Percentiles rank a stretch among this genome's conserved stretches.
Conservation (phyloP, 2,888 invertebrate species). For the Hoplodrina blanda region DNA sequence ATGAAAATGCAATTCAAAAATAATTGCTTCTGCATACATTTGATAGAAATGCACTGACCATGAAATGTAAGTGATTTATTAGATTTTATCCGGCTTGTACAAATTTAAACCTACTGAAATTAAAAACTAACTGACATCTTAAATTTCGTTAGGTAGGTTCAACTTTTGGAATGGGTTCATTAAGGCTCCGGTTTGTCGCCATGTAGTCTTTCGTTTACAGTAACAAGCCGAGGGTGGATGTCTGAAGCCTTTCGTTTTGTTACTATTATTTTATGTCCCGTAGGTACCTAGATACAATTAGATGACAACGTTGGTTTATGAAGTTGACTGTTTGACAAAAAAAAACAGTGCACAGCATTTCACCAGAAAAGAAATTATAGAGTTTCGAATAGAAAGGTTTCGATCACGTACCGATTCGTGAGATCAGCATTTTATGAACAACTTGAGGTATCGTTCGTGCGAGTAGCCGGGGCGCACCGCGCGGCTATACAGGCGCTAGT, state of each 20-base stretch:
- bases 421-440: conserved; percentile 49
- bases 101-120: too few species aligned
- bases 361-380: conserved; percentile 19
- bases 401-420: conserved; percentile 54
- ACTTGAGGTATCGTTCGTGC: conserved; percentile 53
- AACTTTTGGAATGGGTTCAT: too few species aligned
- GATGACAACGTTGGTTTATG: conserved; percentile 21
- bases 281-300: conserved; percentile 10
- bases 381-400: conserved; percentile 50
- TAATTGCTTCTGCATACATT: conserved; percentile 66
- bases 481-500: conserved; percentile 62
- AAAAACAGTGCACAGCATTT: conserved; percentile 2
- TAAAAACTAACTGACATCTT: too few species aligned
- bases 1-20: conserved; percentile 62
- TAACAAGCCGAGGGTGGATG: conserved; percentile 64
- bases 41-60: conserved; percentile 76
- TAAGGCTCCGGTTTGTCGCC: background rate
- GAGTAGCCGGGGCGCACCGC: conserved; percentile 17
- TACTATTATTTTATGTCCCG: conserved; percentile 39
- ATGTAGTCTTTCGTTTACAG: conserved; percentile 66
- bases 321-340: conserved; percentile 1
- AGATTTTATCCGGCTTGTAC: conserved; percentile 3
- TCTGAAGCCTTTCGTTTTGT: conserved; percentile 69
- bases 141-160: too few species aligned
- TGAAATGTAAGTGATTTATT: conserved; percentile 72